Conservation (phyloP, 2,888 invertebrate species). For the Leptarthrus brevirostris region DNA sequence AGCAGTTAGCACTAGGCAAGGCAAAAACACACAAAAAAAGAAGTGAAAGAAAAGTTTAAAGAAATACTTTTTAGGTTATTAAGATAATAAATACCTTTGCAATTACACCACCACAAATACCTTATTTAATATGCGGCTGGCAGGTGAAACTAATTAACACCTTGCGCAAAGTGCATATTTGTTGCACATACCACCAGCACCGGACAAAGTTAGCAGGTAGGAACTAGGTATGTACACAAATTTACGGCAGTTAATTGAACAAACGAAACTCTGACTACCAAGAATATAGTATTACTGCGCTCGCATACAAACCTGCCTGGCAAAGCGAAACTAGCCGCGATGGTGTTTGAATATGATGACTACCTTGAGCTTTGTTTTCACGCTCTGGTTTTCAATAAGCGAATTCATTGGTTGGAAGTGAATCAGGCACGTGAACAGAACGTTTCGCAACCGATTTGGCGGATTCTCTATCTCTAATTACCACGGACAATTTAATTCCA, state of each 20-base stretch:
- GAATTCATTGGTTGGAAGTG: conserved; percentile 21
- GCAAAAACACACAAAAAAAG: not conserved
- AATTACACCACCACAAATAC: not conserved
- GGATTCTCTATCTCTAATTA: conserved; percentile 28
- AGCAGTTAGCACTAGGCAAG: not conserved
- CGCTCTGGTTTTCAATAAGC: conserved; percentile 37
- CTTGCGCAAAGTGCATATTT: not conserved
- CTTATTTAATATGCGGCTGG: conserved; percentile 1
- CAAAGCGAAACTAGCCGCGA: not conserved
- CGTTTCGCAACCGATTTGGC: conserved; percentile 3
- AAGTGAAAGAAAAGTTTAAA: no score
- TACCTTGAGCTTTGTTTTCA: conserved; percentile 42
- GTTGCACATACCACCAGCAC: not conserved
- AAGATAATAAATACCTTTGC: not conserved
- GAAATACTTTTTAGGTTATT: not conserved
- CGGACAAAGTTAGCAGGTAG: no score
- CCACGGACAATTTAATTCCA: conserved; percentile 9
- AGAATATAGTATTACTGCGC: not conserved
- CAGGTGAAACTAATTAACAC: conserved; percentile 38
- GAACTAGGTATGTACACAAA: not conserved
- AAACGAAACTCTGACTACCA: not conserved
- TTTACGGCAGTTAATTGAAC: not conserved
- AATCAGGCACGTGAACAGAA: conserved; percentile 20
- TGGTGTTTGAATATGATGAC: not conserved
- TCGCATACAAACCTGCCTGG: no score